Evolutionary conservation across 2,113 vertebrate genomes (phyloP), one percentile per base, ranked within the genome.

Genomic region (Cricetomys ansorgei): DNA sequence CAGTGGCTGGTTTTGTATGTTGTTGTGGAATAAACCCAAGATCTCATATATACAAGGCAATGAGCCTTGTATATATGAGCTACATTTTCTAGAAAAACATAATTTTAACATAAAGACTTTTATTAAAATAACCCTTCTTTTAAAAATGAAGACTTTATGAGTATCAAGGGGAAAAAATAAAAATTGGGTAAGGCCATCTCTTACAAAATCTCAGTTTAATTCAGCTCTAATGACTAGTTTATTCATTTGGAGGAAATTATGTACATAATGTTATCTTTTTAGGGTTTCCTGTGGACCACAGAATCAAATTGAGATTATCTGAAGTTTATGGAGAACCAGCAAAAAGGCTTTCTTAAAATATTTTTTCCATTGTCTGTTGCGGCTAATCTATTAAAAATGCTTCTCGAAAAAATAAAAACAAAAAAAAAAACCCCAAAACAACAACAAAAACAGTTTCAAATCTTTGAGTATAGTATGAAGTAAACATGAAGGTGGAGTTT

Each of bases 291-390:
- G 4, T 73, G 84, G 64, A 23, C 79, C 40, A 69, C 4, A 83
- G 59, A 57, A 17, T 77, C 50, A 94, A 92, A 89, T 11, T 80
- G 27, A 67, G 88, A 67, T 94, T 50, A 64, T 80, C 12, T 70
- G 7, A 50, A 92, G 90, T 92, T 64, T 79, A 43, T 87, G 84
- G 79, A 81, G 3, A 83, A 93, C 29, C 4, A 69, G 23, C 31
- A 94, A 91, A 40, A 96, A 90, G 16, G 3, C n/a, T 50, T 96
- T 83, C 59, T 80, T 4, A 94, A 93, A 91, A n/a, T 69, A 50
- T n/a, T 48, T 91, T 57, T 95, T 86, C 5, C 17, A 62, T 27
- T 67, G 7, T 19, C 31, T 85, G 1, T 57, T 88, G 12, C 43
- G n/a, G 45, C 48, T 72, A 81, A 94, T 79, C 16, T 88, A 55